Base-by-base conservation (phyloP, 2,113 vertebrate genomes). In the Lophura nycthemera region DNA sequence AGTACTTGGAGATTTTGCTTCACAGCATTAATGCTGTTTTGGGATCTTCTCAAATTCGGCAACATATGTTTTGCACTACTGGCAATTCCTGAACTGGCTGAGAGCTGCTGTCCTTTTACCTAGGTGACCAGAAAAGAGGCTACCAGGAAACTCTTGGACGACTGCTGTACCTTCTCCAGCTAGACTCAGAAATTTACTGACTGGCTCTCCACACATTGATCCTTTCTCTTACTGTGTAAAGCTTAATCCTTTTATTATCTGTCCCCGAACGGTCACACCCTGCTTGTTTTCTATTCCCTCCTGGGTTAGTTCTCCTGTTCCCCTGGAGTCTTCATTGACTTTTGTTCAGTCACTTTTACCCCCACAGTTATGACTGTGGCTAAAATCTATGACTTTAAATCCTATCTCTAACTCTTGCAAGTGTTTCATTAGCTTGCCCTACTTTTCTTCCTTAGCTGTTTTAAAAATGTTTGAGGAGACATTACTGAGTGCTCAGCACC, bases 361-460 rank as follows among this genome's bases (percentile, higher is more conserved):
- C 29, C 45, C 42, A 2, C 8, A 61, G 61, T 67, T 70, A 84
- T 56, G 69, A 88, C 0, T 87, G 38, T 71, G 29, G 76, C 71
- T 88, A 84, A 93, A 95, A 90, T 65, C 30, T 77, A 69, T 5
- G 12, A 86, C 56, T 94, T 93, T 74, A 57, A 80, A 74, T 92
- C 77, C 50, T 38, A 30, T 89, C 96, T 95, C 91, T 92, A 82
- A 82, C 45, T 82, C 73, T 77, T 88, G n/a, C 40, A 94, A 89
- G 47, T 80, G 66, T 91, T 95, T 95, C 83, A 94, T 96, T 95
- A 95, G 80, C 88, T 61, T 95, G 94, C 21, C 95, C 94, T 96
- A 95, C 90, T 96, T 97, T 95, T 93, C 74, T 94, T 93, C 74
- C 81, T 81, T 59, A 73, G 52, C 60, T 66, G 29, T 70, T 95